phyloP scores from a whole-genome alignment of 2,113 vertebrate species.

The Phylloscopus whistleri region DNA sequence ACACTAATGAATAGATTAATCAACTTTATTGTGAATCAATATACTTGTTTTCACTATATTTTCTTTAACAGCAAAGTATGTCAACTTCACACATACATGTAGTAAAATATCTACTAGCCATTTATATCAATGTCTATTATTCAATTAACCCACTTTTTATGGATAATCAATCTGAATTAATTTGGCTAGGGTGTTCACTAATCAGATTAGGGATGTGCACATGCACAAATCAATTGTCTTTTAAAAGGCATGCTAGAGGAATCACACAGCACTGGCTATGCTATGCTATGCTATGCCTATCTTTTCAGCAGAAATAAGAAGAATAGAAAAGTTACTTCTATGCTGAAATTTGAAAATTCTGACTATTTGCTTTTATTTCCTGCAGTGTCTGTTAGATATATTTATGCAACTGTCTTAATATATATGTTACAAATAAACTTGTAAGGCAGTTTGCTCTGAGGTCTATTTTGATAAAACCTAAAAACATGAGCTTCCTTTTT shows the following conservation, averaged over 20 bases:
- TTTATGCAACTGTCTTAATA: neutral
- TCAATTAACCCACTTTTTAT: constrained; percentile 70
- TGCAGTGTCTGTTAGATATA: neutral
- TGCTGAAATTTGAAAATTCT: neutral
- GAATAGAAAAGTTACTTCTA: neutral
- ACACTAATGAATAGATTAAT: constrained; percentile 59
- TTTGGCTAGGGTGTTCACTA: constrained; percentile 69
- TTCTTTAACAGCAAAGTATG: constrained; percentile 53
- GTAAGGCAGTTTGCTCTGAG: neutral
- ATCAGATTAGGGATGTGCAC: constrained; percentile 51
- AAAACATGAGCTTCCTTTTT: neutral
- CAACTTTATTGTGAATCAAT: constrained; percentile 58
- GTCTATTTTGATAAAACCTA: neutral
- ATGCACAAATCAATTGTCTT: constrained; percentile 4
- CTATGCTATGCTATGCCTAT: neutral
- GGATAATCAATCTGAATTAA: constrained; percentile 70
- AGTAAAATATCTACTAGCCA: constrained; percentile 55
- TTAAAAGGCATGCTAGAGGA: neutral
- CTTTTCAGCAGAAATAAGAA: neutral
- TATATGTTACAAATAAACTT: neutral
- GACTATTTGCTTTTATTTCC: neutral
- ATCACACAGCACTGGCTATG: neutral
- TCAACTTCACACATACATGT: constrained; percentile 44
- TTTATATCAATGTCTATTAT: constrained; percentile 63
- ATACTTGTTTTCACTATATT: constrained; percentile 48